phyloP scores from a whole-genome alignment of 2,797 vertebrate genomes.

The Sternarchorhynchus goeldii region DNA sequence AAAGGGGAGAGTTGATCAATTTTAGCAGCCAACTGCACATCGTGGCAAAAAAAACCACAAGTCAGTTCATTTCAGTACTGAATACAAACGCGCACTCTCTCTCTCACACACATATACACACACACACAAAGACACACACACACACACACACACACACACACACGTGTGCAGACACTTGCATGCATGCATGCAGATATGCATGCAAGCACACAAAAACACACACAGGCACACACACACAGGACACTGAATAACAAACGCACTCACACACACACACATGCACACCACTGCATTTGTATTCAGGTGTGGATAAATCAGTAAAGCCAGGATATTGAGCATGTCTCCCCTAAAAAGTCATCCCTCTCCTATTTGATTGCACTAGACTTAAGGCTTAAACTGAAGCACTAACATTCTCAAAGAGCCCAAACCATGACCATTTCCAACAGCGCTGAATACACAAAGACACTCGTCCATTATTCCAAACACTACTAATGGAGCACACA shows the following conservation, averaged over 20 bases:
- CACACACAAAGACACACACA: background rate
- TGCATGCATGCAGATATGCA: too few relatives aligned
- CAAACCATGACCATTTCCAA: constrained; percentile 4
- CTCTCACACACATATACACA: constrained; percentile 4
- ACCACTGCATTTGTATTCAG: background rate
- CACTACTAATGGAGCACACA: constrained; percentile 16
- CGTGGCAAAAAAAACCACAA: too few relatives aligned
- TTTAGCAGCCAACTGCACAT: constrained; percentile 5
- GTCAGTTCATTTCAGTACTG: too few relatives aligned
- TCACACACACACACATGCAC: background rate
- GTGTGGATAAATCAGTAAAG: background rate
- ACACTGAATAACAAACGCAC: background rate
- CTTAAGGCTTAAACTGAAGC: background rate
- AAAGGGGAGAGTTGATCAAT: constrained; percentile 35
- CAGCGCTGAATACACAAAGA: background rate
- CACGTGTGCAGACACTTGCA: too few relatives aligned
- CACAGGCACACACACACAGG: too few relatives aligned
- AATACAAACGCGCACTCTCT: constrained; percentile 25
- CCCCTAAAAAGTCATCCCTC: background rate
- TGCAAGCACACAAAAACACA: too few relatives aligned
- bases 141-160: background rate
- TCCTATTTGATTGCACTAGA: background rate
- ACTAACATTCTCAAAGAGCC: background rate
- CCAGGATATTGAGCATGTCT: background rate
- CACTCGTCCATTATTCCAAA: constrained; percentile 3